A percentile compares a stretch with the other conserved stretches of the same genome.
Evolutionary conservation across 2,888 invertebrate species (phyloP).

Genomic region (Drosophila robusta): DNA sequence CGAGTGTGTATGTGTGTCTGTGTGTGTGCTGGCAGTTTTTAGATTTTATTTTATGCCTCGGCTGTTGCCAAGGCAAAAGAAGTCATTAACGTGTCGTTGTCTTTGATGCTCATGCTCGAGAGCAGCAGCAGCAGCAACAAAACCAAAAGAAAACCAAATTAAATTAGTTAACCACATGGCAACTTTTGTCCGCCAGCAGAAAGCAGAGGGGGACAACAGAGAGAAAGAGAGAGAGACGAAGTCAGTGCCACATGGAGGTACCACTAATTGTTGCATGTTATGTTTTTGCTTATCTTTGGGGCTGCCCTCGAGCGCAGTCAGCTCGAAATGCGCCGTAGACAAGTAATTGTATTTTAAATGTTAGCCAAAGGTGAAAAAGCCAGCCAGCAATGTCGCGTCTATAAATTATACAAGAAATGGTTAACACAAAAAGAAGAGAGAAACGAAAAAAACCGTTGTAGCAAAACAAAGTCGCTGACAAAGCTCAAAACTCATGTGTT

Average conservation of each 20-base stretch:
- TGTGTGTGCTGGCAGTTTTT: constrained; percentile 56
- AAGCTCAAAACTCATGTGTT: constrained; percentile 70
- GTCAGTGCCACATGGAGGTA: constrained; percentile 28
- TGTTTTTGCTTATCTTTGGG: constrained; percentile 74
- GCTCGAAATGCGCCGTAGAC: constrained; percentile 61
- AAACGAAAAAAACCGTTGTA: constrained; percentile 19
- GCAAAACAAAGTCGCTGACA: constrained; percentile 64
- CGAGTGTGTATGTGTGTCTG: constrained; percentile 27
- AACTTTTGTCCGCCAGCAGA: constrained; percentile 66
- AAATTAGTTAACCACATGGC: constrained; percentile 84
- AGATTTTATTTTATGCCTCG: constrained; percentile 72
- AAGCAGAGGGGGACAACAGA: constrained; percentile 5
- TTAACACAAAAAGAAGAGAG: constrained; percentile 23
- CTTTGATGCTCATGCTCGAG: constrained; percentile 67
- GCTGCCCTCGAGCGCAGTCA: constrained; percentile 47
- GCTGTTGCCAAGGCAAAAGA: constrained; percentile 72
- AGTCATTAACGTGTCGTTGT: constrained; percentile 80
- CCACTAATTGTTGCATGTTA: constrained; percentile 80
- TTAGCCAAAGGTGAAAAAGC: constrained; percentile 62
- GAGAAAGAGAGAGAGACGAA: too few relatives aligned
- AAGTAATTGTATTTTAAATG: constrained; percentile 83
- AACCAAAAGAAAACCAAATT: constrained; percentile 68
- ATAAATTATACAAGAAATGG: constrained; percentile 75
- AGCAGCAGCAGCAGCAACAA: constrained; percentile 13
- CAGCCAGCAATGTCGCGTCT: constrained; percentile 67